Conservation (phyloP, 2,113 vertebrate genomes). For the Etheostoma cragini region DNA sequence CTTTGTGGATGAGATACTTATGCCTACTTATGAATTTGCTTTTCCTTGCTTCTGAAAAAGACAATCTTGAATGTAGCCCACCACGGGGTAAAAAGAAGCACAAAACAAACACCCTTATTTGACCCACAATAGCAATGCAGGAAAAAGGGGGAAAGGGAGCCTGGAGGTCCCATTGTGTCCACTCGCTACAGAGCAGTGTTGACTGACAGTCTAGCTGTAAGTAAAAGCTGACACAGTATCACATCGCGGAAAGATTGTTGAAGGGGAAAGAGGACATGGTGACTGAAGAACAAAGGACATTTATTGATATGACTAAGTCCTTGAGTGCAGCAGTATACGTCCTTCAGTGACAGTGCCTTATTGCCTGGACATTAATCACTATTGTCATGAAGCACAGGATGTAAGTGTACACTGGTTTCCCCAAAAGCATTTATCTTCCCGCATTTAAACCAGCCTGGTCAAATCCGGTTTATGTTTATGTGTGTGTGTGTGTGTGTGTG, state of each 20-base stretch:
- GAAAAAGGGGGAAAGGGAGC: conserved; percentile 44
- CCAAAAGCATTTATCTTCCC: conserved; percentile 54
- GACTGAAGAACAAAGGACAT: conserved; percentile 73
- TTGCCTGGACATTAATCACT: conserved; percentile 82
- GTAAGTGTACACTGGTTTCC: conserved; percentile 58
- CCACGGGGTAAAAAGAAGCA: conserved; percentile 37
- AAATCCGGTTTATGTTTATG: conserved; percentile 9
- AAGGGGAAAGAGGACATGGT: conserved; percentile 65
- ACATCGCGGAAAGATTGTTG: conserved; percentile 64
- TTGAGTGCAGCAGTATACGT: conserved; percentile 74
- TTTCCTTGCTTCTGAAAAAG: conserved; percentile 50
- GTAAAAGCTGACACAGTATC: conserved; percentile 73
- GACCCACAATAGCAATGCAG: conserved; percentile 70
- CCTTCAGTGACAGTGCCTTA: conserved; percentile 78
- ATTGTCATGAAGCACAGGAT: conserved; percentile 75
- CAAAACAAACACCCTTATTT: conserved; percentile 70
- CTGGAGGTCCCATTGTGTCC: conserved; percentile 71
- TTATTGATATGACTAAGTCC: conserved; percentile 80
- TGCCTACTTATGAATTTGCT: conserved; percentile 57
- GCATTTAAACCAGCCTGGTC: conserved; percentile 51
- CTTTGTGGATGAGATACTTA: conserved; percentile 27
- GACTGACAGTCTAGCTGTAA: conserved; percentile 77
- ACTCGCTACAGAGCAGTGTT: conserved; percentile 55
- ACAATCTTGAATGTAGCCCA: conserved; percentile 48
- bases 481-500: background rate